Base-by-base conservation (phyloP, 2,888 invertebrate genomes). In the Ophioninae sp. region DNA sequence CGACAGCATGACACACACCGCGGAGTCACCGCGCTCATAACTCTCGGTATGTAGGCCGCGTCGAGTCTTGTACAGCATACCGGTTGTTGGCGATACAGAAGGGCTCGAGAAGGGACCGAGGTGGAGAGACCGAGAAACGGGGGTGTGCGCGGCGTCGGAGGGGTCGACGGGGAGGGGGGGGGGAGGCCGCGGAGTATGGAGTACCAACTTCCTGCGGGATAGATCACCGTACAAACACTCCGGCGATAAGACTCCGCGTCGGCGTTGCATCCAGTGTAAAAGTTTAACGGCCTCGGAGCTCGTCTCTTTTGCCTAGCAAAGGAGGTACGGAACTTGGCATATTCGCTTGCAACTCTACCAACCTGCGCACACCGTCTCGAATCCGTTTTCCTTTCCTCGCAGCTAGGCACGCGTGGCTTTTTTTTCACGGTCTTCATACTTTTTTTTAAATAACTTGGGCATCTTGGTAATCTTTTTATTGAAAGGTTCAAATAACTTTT, bases 171-270 rank as follows among this genome's bases (percentile, higher is more conserved):
- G 68, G 22, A 44, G n/a, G 44, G 30, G 30, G 17, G 63, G 22
- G 59, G 41, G 17, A 51, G 74, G 63, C 59, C 23, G 68, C 37
- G 63, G 74, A 56, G 41, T 59, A 68, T 81, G 86, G 88, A 86
- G 85, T 86, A 87, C 88, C 84, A 87, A 90, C 90, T 89, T 90
- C 89, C 89, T 87, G 86, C 83, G 85, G 90, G 89, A 90, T 91
- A 89, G 90, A 91, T 91, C 89, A 89, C 88, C 87, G 87, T 87
- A 87, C 90, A 89, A 88, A 88, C 87, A 89, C 87, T 86, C 86
- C 74, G 86, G 87, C 88, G 91, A 91, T 91, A 91, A 90, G 89
- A 87, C 84, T 72, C 68, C 78, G 74, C 59, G 64, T 82, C 80
- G 86, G 87, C 87, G 86, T 88, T 87, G 88, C 88, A 90, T 89